Evolutionary conservation across 2,113 vertebrate species (phyloP).

Genomic region (Talpa occidentalis): DNA sequence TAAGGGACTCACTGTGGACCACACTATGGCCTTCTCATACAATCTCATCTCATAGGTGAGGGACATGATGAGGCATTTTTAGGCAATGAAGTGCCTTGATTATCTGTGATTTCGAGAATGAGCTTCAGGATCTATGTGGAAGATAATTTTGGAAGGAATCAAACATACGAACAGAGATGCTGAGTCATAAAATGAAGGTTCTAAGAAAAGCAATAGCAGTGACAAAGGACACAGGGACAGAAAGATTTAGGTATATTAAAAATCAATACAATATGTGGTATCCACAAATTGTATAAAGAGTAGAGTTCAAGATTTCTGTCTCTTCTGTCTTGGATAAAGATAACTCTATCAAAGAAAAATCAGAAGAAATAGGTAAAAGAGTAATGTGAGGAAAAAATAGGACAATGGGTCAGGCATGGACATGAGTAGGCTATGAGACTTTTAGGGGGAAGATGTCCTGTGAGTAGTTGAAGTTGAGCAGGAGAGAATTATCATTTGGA

Average conservation of each 20-base stretch:
- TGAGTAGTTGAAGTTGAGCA: not conserved
- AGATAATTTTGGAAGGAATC: not conserved
- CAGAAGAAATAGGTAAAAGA: not conserved
- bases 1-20: not conserved
- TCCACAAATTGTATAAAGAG: not conserved
- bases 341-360: not conserved
- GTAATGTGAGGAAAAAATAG: not conserved
- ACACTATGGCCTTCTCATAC: not conserved
- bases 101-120: not conserved
- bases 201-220: not conserved
- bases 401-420: not conserved
- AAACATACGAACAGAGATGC: not conserved
- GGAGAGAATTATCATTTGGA: not conserved
- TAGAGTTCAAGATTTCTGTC: not conserved
- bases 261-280: not conserved
- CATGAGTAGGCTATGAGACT: not conserved
- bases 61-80: constrained; percentile 7
- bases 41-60: not conserved
- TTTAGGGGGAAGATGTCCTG: not conserved
- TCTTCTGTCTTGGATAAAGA: not conserved
- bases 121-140: not conserved
- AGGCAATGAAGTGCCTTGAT: not conserved
- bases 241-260: not conserved
- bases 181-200: not conserved
- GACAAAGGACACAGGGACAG: not conserved